Evolutionary conservation across 2,797 vertebrate genomes (phyloP), one percentile per base, ranked within the genome.

Genomic region (Lepus oiostolus): DNA sequence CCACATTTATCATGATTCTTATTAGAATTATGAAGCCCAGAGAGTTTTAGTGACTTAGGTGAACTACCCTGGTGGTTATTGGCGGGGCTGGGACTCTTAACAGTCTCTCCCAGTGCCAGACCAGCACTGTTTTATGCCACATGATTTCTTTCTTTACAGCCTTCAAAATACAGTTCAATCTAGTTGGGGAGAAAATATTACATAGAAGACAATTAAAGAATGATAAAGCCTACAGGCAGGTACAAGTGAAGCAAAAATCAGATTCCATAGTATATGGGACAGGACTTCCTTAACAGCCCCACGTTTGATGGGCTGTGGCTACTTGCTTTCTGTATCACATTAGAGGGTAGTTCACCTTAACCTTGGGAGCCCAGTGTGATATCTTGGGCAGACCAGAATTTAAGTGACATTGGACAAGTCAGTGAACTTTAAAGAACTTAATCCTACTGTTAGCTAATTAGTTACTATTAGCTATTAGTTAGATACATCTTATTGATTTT

Each of bases 21-120:
- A 24, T 32, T 91, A 71, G 79, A 88, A 83, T 87, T 68, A 74
- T 35, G 87, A 88, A 26, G 52, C 38, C 71, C 72, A 67, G 13
- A 92, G 65, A 58, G 38, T 79, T 67, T 80, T 11, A 72, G 6
- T 79, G 52, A 65, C 35, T 42, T 74, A 58, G 54, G 50, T 24
- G 86, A 24, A 10, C 84, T 62, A 52, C 47, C 22, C 22, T 35
- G 12, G 12, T 54, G n/a, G 26, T 87, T 65, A 26, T 7, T 93
- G 54, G 38, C 21, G 82, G 30, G 13, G 22, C 42, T 60, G 17
- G 85, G 7, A 67, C 67, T 63, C 30, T 19, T 50, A 35, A 47
- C 8, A 4, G 4, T 72, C 76, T 35, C 9, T 35, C 76, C 4
- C 1, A 63, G 28, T 50, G 32, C 26, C 24, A 68, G 9, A 26